Conservation (phyloP, 2,888 invertebrate species). For the Eupelmus urozonus region DNA sequence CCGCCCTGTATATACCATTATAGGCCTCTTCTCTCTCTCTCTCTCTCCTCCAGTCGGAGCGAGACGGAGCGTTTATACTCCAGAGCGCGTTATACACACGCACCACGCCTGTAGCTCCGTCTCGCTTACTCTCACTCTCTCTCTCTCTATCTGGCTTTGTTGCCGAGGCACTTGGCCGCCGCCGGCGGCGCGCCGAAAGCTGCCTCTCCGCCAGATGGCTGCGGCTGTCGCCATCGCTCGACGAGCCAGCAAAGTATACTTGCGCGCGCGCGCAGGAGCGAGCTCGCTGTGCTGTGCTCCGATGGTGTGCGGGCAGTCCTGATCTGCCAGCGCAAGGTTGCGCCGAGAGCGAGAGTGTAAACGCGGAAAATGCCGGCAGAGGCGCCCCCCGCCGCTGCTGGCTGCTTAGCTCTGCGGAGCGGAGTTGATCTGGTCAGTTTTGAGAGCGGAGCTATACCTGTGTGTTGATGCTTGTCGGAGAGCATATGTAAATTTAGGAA, state of each 20-base stretch:
- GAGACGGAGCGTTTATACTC: too few species aligned
- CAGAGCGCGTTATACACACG: background rate
- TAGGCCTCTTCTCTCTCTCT: background rate
- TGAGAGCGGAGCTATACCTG: too few species aligned
- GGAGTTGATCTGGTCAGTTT: too few species aligned
- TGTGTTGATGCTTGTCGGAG: too few species aligned
- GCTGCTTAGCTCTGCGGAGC: too few species aligned
- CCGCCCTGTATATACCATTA: background rate
- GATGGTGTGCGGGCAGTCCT: too few species aligned
- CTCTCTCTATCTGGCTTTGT: constrained; percentile 9
- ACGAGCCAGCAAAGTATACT: constrained; percentile 39
- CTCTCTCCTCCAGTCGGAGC: background rate
- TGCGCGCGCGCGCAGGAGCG: constrained; percentile 26
- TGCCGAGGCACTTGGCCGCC: background rate
- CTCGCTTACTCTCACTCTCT: background rate
- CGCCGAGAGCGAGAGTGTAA: too few species aligned
- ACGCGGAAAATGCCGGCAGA: too few species aligned
- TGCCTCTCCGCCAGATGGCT: background rate
- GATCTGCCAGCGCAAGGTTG: too few species aligned
- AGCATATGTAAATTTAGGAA: too few species aligned
- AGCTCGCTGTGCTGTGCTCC: background rate
- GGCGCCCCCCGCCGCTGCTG: too few species aligned
- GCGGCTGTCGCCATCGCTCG: constrained; percentile 58
- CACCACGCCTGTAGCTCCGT: constrained; percentile 10
- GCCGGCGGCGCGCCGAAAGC: background rate